These are phyloP conservation scores for human (Homo sapiens) DNA, from an alignment of 2,113 vertebrate species.

Conservation along the genomic window DNA sequence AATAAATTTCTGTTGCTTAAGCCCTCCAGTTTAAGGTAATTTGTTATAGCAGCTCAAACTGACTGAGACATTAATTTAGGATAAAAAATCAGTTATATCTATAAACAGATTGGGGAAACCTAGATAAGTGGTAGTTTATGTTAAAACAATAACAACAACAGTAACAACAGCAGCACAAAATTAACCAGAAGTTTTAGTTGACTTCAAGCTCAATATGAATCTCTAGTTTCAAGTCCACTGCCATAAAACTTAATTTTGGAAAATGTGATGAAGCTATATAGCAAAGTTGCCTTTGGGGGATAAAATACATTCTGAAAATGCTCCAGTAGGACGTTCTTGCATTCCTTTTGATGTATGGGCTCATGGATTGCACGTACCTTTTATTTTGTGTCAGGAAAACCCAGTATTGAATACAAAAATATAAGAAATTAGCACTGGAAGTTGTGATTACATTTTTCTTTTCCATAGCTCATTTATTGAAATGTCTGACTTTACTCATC, in stretches of 20 bases:
- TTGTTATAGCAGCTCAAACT: background rate
- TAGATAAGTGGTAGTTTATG: background rate
- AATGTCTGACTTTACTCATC: slow-evolving; percentile 31
- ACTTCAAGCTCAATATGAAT: background rate
- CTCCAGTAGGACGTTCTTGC: background rate
- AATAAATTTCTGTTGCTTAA: background rate
- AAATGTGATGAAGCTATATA: slow-evolving; percentile 50
- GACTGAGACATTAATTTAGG: background rate
- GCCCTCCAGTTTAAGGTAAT: background rate
- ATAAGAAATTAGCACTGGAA: background rate
- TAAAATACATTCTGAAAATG: slow-evolving; percentile 50
- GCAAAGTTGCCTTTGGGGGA: background rate
- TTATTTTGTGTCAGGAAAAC: slow-evolving; percentile 37
- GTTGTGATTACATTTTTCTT: background rate
- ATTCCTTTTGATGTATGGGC: slow-evolving; percentile 22
- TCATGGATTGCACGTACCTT: background rate
- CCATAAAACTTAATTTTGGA: slow-evolving; percentile 50
- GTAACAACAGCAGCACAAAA: background rate
- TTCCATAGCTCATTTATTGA: background rate
- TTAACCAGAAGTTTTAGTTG: slow-evolving; percentile 24
- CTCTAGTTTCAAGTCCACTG: background rate
- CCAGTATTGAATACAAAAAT: background rate
- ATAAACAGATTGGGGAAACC: background rate
- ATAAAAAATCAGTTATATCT: background rate
- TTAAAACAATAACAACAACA: background rate